Percentiles rank a stretch among this genome's conserved stretches.
Evolutionary conservation across 2,888 invertebrate species (phyloP).

Genomic region (Rhabditophanes sp.): DNA sequence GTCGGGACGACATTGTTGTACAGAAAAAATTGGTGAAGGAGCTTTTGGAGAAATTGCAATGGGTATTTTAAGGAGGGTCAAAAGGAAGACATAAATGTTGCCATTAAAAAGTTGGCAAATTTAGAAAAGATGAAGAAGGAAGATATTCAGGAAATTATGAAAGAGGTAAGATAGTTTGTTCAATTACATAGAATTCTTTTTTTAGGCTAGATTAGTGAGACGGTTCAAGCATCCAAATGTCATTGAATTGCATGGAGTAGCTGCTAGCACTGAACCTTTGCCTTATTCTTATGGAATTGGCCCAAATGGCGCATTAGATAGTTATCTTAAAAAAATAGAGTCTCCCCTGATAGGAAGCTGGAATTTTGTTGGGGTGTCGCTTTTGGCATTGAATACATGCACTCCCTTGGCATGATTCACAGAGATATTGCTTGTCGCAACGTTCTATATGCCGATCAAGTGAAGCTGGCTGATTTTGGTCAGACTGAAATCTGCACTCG

Average conservation of each 20-base stretch:
- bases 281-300: slow-evolving; percentile 14
- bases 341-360: neutral
- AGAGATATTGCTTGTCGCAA: slow-evolving; percentile 9
- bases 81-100: too few relatives aligned
- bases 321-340: slow-evolving; percentile 9
- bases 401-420: slow-evolving; percentile 10
- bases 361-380: slow-evolving; percentile 9
- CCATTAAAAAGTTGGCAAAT: slow-evolving; percentile 12
- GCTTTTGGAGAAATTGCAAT: too few relatives aligned
- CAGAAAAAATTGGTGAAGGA: too few relatives aligned
- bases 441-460: slow-evolving; percentile 9
- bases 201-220: neutral
- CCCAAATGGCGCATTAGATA: slow-evolving; percentile 7
- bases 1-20: too few relatives aligned
- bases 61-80: too few relatives aligned
- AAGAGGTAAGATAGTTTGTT: slow-evolving; percentile 11
- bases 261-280: slow-evolving; percentile 13
- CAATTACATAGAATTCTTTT: neutral
- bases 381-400: slow-evolving; percentile 13
- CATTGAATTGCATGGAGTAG: slow-evolving; percentile 13
- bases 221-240: slow-evolving; percentile 13
- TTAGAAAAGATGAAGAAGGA: slow-evolving; percentile 11
- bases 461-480: slow-evolving; percentile 9
- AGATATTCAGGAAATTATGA: slow-evolving; percentile 15
- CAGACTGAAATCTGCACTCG: slow-evolving; percentile 7